phyloP scores from a whole-genome alignment of 1,140 invertebrate species.

The Drosophila arawakana region DNA sequence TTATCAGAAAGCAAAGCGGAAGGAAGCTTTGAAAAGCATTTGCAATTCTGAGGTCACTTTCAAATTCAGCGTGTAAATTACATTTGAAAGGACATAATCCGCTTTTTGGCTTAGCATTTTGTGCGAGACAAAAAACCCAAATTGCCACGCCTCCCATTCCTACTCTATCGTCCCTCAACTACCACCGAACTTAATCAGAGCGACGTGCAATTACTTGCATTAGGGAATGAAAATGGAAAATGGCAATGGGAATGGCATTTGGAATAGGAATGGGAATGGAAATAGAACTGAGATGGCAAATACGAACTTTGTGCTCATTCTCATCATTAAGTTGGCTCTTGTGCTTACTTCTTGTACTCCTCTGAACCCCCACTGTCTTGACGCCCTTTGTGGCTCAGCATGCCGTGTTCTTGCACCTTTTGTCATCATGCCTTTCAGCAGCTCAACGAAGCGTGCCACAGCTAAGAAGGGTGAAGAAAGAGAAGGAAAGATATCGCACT shows the following conservation, averaged over 20 bases:
- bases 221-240: slow-evolving; percentile 49
- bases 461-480: neutral
- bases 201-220: slow-evolving; percentile 78
- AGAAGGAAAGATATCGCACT: slow-evolving; percentile 66
- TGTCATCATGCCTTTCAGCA: slow-evolving; percentile 76
- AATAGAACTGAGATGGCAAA: neutral
- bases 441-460: slow-evolving; percentile 49
- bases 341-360: slow-evolving; percentile 20
- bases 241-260: neutral
- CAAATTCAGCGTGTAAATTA: slow-evolving; percentile 69
- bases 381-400: slow-evolving; percentile 26
- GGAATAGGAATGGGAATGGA: slow-evolving; percentile 4
- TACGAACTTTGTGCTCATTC: slow-evolving; percentile 47
- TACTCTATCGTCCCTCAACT: neutral
- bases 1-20: slow-evolving; percentile 3
- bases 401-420: slow-evolving; percentile 62
- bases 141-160: slow-evolving; percentile 36
- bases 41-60: slow-evolving; percentile 57
- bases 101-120: slow-evolving; percentile 74
- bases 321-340: slow-evolving; percentile 38
- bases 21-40: slow-evolving; percentile 14
- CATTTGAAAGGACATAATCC: slow-evolving; percentile 65
- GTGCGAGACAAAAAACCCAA: slow-evolving; percentile 57
- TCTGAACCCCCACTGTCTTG: slow-evolving; percentile 10
- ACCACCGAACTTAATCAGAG: slow-evolving; percentile 69